Conservation (phyloP, 1,140 invertebrate genomes). For the Leptoteleia sp. region DNA sequence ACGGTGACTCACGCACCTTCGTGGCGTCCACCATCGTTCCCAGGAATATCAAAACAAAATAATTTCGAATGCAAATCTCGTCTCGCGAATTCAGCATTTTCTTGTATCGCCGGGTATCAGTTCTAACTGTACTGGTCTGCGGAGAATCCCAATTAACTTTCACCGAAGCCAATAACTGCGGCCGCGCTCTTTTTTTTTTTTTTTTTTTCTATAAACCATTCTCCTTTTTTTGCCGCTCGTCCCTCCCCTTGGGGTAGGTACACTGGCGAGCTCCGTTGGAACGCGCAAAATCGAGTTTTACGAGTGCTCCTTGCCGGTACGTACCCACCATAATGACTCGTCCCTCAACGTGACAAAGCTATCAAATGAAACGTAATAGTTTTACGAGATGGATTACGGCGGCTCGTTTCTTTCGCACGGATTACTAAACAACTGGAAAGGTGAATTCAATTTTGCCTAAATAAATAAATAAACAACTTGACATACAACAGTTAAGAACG, state of each 20-base stretch:
- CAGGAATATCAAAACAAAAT: conserved; percentile 1
- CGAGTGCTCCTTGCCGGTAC: too few relatives aligned
- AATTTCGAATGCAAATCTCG: conserved; percentile 21
- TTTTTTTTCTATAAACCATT: conserved; percentile 7
- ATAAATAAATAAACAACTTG: too few relatives aligned
- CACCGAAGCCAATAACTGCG: conserved; percentile 18
- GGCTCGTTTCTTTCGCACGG: too few relatives aligned
- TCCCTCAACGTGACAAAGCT: too few relatives aligned
- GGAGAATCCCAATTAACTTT: conserved; percentile 47
- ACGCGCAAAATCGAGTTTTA: conserved; percentile 5
- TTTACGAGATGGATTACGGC: too few relatives aligned
- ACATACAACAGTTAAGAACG: too few relatives aligned
- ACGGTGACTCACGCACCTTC: too few relatives aligned
- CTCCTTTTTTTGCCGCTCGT: too few relatives aligned
- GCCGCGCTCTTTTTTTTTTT: not conserved
- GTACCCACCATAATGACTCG: too few relatives aligned
- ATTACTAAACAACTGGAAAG: too few relatives aligned
- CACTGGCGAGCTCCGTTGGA: not conserved
- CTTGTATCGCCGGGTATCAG: not conserved
- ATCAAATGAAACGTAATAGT: too few relatives aligned
- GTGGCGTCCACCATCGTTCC: not conserved
- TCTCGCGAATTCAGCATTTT: conserved; percentile 14
- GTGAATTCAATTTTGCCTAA: too few relatives aligned
- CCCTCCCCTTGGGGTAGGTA: not conserved
- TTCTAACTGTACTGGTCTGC: conserved; percentile 12